Evolutionary conservation across 2,888 invertebrate species (phyloP), one percentile per base, ranked within the genome.

Genomic region (Agonopterix subpropinquella): DNA sequence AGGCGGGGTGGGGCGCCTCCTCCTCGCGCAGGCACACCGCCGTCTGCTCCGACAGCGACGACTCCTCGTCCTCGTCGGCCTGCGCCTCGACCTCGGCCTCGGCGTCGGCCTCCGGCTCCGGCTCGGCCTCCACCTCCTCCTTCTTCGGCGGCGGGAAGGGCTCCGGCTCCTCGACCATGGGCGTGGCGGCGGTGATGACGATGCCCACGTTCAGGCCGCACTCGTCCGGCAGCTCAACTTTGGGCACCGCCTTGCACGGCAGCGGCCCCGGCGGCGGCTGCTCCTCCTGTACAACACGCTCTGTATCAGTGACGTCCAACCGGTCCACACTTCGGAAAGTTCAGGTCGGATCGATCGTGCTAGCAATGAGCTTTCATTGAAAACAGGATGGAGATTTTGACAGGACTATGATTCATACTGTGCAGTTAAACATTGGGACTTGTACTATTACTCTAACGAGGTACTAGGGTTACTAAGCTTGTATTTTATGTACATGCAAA

Each of bases 121-220:
- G 73, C 54, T 87, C 89, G 8, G 85, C 71, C 28, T 70, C 67
- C 7, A 58, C 41, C 18, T 42, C 36, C 36, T 80, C 73, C 54
- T 87, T 89, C 8, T 85, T 71, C 3, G 93, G 92, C 10, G 95
- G 95, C 84, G 95, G 95, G 37, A 92, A 91, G 70, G 92, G 93
- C 61, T 95, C 95, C 41, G 94, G 91, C 70, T 96, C 95, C 82
- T 97, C 97, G 66, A 93, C 89, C 94, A 96, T 96, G 43, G 97
- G 97, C 43, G 97, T 97, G 57, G 97, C 97, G 48, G 96, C 96
- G 44, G 97, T 97, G 77, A 97, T 96, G 52, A 96, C 96, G 64
- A 97, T 97, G 47, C 95, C 96, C 62, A 95, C 95, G 55, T 94
- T 95, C 56, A 96, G 90, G 62, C 94, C 94, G 62, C 91, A 89